These are phyloP conservation scores for Megaustenia siamemsis DNA, from an alignment of 2,888 invertebrate species.

Conservation along the genomic window DNA sequence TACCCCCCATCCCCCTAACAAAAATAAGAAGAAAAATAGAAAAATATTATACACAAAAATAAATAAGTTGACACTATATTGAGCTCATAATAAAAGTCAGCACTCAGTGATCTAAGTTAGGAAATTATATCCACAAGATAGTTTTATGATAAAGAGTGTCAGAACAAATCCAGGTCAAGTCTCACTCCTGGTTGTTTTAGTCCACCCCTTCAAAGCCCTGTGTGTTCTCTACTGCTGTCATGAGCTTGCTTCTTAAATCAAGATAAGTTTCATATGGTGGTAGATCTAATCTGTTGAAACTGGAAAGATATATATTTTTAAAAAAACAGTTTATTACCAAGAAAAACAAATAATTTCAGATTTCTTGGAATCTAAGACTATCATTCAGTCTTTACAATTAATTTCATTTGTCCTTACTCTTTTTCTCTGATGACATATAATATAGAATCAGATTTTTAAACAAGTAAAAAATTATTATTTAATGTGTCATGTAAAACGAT, in stretches of 20 bases:
- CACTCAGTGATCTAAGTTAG: not conserved
- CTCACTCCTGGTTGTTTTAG: conserved; percentile 80
- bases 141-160: not conserved
- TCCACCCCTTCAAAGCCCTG: conserved; percentile 98
- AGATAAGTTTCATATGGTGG: conserved; percentile 98
- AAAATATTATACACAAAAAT: not conserved
- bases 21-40: not conserved
- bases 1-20: too few relatives aligned
- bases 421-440: too few relatives aligned
- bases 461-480: too few relatives aligned
- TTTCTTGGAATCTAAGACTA: too few relatives aligned
- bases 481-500: too few relatives aligned
- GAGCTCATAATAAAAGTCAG: not conserved
- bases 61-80: not conserved
- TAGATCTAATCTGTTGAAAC: conserved; percentile 98
- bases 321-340: too few relatives aligned
- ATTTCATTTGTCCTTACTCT: too few relatives aligned
- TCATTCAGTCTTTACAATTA: too few relatives aligned
- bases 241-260: conserved; percentile 94
- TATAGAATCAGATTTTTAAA: too few relatives aligned
- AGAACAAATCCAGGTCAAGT: not conserved
- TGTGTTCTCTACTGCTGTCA: conserved; percentile 98
- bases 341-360: too few relatives aligned
- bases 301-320: conserved; percentile 81
- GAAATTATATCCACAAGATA: not conserved